These are phyloP conservation scores for Spisula subtruncata DNA, from an alignment of 2,888 invertebrate genomes.

Conservation along the genomic window DNA sequence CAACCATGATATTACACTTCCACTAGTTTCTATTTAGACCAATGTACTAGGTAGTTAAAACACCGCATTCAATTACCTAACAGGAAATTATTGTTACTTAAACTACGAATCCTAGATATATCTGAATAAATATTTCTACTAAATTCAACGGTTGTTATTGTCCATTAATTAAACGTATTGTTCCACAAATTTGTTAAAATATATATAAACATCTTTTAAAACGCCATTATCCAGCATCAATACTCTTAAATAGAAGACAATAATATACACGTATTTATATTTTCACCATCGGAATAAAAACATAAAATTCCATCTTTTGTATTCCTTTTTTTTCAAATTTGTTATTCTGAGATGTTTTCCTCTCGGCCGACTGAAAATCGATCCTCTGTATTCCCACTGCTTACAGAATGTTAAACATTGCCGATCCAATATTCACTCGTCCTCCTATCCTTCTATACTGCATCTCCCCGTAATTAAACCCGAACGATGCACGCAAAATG, in stretches of 20 bases:
- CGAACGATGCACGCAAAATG: conserved; percentile 24
- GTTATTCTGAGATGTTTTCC: background rate
- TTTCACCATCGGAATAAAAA: background rate
- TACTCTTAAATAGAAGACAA: background rate
- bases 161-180: background rate
- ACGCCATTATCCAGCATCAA: background rate
- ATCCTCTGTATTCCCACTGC: background rate
- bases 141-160: background rate
- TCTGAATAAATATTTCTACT: background rate
- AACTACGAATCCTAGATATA: background rate
- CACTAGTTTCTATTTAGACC: background rate
- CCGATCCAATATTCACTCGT: background rate
- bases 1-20: background rate
- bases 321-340: conserved; percentile 10
- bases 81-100: background rate
- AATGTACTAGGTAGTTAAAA: background rate
- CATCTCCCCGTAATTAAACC: conserved; percentile 14
- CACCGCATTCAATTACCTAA: background rate
- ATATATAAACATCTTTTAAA: background rate
- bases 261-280: background rate
- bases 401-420: background rate
- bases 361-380: conserved; percentile 1
- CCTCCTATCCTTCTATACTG: background rate
- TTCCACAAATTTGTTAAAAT: background rate
- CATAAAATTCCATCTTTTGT: background rate